Evolutionary conservation across 2,888 invertebrate species (phyloP).

Genomic region (Dermolepida albohirtum): DNA sequence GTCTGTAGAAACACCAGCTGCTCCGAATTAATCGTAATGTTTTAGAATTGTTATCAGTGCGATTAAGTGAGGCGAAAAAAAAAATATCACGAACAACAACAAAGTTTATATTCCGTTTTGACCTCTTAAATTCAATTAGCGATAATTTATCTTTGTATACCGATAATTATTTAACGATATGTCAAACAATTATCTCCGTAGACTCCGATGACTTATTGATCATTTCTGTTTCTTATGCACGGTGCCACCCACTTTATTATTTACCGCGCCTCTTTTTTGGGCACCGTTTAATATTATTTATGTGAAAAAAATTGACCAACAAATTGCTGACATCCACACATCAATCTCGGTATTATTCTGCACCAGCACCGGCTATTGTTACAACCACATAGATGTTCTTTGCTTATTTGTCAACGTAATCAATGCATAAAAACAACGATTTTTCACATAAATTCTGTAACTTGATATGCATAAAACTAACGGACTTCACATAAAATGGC

Average conservation of each 20-base stretch:
- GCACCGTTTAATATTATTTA: conserved; percentile 25
- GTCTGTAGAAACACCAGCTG: conserved; percentile 22
- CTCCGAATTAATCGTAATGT: conserved; percentile 23
- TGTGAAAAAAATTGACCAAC: conserved; percentile 36
- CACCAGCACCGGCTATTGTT: conserved; percentile 26
- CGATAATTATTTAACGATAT: conserved; percentile 41
- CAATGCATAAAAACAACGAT: conserved; percentile 19
- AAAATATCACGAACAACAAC: conserved; percentile 12
- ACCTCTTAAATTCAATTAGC: conserved; percentile 42
- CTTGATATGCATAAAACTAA: conserved; percentile 27
- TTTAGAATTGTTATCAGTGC: conserved; percentile 24
- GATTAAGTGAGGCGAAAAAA: conserved; percentile 16
- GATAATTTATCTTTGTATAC: conserved; percentile 41
- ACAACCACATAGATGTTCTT: conserved; percentile 21
- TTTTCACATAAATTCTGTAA: conserved; percentile 33
- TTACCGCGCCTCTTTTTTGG: conserved; percentile 28
- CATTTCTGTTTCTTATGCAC: conserved; percentile 20
- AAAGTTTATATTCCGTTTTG: conserved; percentile 20
- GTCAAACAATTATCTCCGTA: conserved; percentile 28
- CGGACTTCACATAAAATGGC: not conserved
- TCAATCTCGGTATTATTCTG: conserved; percentile 29
- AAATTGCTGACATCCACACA: conserved; percentile 31
- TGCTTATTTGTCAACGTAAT: conserved; percentile 32
- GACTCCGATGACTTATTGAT: conserved; percentile 37
- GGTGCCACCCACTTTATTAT: conserved; percentile 35